Evolutionary conservation across 2,888 invertebrate genomes (phyloP).

Genomic region (Lithosia quadra): DNA sequence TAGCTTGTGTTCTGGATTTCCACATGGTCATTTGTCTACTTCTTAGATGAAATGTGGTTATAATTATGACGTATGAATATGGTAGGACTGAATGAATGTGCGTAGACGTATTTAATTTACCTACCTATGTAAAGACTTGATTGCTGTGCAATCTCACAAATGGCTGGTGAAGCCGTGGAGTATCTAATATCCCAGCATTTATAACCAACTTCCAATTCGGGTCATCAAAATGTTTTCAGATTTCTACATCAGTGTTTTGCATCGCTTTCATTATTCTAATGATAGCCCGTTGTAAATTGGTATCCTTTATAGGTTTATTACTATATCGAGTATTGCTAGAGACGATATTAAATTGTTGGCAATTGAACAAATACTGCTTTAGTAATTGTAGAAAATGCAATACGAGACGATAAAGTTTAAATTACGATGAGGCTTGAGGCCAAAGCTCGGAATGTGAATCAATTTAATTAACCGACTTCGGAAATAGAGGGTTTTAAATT

Average conservation of each 20-base stretch:
- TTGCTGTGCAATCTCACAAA: too few relatives aligned
- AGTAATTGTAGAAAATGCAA: background rate
- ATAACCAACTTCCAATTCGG: background rate
- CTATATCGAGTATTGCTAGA: constrained; percentile 23
- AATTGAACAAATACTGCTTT: constrained; percentile 18
- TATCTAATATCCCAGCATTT: background rate
- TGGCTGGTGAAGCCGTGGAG: background rate
- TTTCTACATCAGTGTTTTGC: background rate
- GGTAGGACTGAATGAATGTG: too few relatives aligned
- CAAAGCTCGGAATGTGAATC: background rate
- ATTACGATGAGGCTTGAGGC: background rate
- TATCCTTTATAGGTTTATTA: constrained; percentile 31
- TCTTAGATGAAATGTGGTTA: too few relatives aligned
- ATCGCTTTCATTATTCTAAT: constrained; percentile 6
- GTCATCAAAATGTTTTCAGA: constrained; percentile 10
- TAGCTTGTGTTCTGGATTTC: too few relatives aligned
- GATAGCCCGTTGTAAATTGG: background rate
- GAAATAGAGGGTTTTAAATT: background rate
- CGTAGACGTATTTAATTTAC: too few relatives aligned
- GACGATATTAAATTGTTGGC: constrained; percentile 24
- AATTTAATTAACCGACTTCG: constrained; percentile 6
- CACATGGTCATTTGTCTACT: too few relatives aligned
- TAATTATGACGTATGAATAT: too few relatives aligned
- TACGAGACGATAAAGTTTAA: background rate
- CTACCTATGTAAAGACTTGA: background rate